Conservation (phyloP, 2,888 invertebrate species). For the Drosophila dives region DNA sequence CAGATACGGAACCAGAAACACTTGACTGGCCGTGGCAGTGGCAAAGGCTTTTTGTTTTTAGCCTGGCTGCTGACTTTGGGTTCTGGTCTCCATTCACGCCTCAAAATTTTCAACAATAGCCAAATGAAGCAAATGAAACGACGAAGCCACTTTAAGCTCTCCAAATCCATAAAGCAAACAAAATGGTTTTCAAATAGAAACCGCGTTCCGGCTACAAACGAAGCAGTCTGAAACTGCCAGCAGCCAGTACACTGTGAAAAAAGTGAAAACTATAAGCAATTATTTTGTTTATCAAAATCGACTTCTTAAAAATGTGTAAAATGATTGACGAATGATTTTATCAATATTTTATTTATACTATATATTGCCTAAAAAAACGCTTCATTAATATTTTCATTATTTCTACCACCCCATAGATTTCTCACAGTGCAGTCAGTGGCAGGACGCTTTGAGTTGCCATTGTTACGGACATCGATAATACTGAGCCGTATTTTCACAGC, state of each 20-base stretch:
- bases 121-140: slow-evolving; percentile 78
- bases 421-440: slow-evolving; percentile 1
- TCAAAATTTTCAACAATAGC: slow-evolving; percentile 81
- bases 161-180: slow-evolving; percentile 84
- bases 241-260: not conserved
- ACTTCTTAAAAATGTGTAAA: not conserved
- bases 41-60: slow-evolving; percentile 2
- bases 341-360: not conserved
- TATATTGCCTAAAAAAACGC: not conserved
- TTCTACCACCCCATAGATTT: not conserved
- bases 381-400: not conserved
- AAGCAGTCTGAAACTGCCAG: not conserved
- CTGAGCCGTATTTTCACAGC: slow-evolving; percentile 70
- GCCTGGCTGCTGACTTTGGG: slow-evolving; percentile 6
- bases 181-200: slow-evolving; percentile 82
- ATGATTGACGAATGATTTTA: not conserved
- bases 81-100: slow-evolving; percentile 55
- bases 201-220: slow-evolving; percentile 54
- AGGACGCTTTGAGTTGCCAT: slow-evolving; percentile 58
- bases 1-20: slow-evolving; percentile 24
- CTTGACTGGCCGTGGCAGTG: slow-evolving; percentile 46
- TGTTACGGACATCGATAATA: slow-evolving; percentile 75
- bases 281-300: not conserved
- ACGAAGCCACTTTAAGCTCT: slow-evolving; percentile 84
- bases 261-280: not conserved